Evolutionary conservation across 2,888 invertebrate species (phyloP).

Genomic region (Hirtodrosophila cameraria): DNA sequence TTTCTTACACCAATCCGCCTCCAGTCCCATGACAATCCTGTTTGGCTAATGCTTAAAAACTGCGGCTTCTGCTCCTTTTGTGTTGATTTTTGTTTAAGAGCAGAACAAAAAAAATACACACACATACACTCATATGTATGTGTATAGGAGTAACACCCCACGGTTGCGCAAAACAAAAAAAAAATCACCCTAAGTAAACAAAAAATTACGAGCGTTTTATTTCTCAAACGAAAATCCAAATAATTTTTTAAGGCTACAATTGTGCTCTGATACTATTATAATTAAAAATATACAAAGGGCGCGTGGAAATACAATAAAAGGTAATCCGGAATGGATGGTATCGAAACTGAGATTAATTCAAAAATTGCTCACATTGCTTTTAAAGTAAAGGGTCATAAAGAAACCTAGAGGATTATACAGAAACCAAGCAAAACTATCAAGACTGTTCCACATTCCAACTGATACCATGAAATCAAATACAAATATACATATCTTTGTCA

Average conservation of each 20-base stretch:
- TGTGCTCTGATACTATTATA: background rate
- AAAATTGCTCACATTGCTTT: too few relatives aligned
- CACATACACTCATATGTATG: slow-evolving; percentile 4
- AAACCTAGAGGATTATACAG: too few relatives aligned
- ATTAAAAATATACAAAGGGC: background rate
- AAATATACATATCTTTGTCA: too few relatives aligned
- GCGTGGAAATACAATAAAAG: too few relatives aligned
- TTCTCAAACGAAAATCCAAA: slow-evolving; percentile 2
- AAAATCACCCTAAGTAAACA: background rate
- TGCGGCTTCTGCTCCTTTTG: slow-evolving; percentile 40
- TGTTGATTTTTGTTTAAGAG: slow-evolving; percentile 63
- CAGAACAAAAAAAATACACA: slow-evolving; percentile 38
- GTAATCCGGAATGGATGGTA: too few relatives aligned
- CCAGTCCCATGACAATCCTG: slow-evolving; percentile 32
- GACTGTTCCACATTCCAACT: too few relatives aligned
- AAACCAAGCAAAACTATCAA: too few relatives aligned
- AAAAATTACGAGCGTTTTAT: slow-evolving; percentile 20
- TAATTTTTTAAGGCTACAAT: background rate
- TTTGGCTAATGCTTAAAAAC: slow-evolving; percentile 42
- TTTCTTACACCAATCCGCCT: background rate
- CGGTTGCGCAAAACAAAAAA: slow-evolving; percentile 27
- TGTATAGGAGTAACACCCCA: slow-evolving; percentile 24
- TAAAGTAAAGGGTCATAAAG: too few relatives aligned
- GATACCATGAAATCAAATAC: too few relatives aligned
- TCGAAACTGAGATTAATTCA: too few relatives aligned